phyloP scores from a whole-genome alignment of 2,113 vertebrate species.

The Nerophis lumbriciformis region DNA sequence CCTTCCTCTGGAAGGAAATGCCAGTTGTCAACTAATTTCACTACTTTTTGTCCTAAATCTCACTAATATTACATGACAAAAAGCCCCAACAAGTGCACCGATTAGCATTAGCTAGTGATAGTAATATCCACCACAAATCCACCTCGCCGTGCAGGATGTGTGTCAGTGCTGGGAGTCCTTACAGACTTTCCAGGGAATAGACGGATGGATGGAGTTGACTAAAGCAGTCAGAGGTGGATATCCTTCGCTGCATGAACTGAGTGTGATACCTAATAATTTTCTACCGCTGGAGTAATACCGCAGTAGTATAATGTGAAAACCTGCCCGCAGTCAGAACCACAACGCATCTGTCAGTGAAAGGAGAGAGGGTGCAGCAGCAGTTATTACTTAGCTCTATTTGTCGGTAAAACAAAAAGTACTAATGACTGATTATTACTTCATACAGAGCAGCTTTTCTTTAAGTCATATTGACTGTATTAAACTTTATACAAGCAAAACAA shows the following conservation, averaged over 20 bases:
- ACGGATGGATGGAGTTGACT: constrained; percentile 53
- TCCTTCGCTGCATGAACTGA: constrained; percentile 32
- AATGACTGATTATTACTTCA: constrained; percentile 38
- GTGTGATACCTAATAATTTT: constrained; percentile 53
- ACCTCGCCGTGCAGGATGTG: constrained; percentile 47
- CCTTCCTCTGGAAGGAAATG: too few relatives aligned
- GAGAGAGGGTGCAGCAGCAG: constrained; percentile 30
- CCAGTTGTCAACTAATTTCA: too few relatives aligned
- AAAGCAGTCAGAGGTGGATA: constrained; percentile 45
- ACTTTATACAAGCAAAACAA: constrained; percentile 5
- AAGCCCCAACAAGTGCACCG: constrained; percentile 47
- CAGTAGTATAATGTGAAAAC: constrained; percentile 40
- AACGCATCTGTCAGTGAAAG: constrained; percentile 51
- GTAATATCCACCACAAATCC: constrained; percentile 48
- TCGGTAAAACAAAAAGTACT: constrained; percentile 41
- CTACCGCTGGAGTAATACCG: constrained; percentile 34
- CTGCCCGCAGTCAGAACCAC: constrained; percentile 25
- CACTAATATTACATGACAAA: constrained; percentile 23
- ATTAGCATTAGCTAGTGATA: constrained; percentile 57
- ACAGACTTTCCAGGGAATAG: constrained; percentile 46
- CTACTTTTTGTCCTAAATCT: too few relatives aligned
- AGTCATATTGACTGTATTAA: constrained; percentile 9
- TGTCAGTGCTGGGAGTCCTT: constrained; percentile 51
- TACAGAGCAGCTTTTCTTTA: constrained; percentile 45
- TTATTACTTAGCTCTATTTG: constrained; percentile 37